Percentiles rank a stretch among this genome's conserved stretches.
These are phyloP conservation scores for Dryococelus australis DNA, from an alignment of 2,888 invertebrate species.

Conservation along the genomic window DNA sequence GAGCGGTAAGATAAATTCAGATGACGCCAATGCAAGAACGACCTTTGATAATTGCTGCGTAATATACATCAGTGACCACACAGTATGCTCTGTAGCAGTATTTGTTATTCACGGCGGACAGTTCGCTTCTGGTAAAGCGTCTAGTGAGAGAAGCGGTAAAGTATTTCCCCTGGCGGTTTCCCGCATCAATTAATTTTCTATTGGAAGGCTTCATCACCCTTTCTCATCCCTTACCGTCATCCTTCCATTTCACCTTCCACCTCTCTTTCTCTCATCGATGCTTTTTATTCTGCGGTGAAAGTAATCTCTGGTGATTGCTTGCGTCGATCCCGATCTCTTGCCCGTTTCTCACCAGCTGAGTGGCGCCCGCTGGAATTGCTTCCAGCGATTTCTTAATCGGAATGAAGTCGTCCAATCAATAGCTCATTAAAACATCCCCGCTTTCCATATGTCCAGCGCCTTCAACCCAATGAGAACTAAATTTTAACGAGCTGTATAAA, in stretches of 20 bases:
- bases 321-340: not conserved
- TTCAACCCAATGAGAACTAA: not conserved
- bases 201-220: not conserved
- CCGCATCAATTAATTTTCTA: conserved; percentile 9
- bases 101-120: no score
- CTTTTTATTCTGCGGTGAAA: not conserved
- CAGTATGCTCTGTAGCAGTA: no score
- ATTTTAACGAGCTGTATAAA: not conserved
- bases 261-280: not conserved
- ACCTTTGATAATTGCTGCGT: no score
- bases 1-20: no score
- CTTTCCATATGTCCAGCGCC: not conserved
- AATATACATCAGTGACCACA: no score
- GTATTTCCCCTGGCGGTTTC: not conserved
- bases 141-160: not conserved
- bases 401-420: not conserved
- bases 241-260: not conserved
- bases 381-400: not conserved
- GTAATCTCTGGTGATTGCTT: not conserved
- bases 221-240: not conserved
- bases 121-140: not conserved
- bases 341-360: not conserved
- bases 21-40: no score
- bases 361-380: not conserved
- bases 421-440: not conserved